phyloP scores from a whole-genome alignment of 2,113 vertebrate species.

The Crotalus viridis region DNA sequence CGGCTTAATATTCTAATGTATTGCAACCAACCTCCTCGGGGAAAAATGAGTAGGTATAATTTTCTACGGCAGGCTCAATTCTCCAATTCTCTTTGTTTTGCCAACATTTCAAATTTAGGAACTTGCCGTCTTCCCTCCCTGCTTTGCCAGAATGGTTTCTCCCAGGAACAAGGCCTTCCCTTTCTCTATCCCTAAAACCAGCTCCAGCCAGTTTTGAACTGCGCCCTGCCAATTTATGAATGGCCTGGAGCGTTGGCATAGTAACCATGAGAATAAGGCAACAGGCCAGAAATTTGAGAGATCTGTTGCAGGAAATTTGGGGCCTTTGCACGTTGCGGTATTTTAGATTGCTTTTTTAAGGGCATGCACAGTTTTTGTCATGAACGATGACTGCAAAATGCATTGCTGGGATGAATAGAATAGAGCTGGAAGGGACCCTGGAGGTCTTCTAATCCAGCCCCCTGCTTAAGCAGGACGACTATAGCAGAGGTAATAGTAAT shows the following conservation, averaged over 20 bases:
- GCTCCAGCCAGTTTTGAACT: slow-evolving; percentile 3
- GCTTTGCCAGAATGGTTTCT: slow-evolving; percentile 14
- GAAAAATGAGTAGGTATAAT: neutral
- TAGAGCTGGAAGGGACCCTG: too few relatives aligned
- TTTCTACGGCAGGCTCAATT: neutral
- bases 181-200: neutral
- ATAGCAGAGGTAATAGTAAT: too few relatives aligned
- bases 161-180: neutral
- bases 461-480: too few relatives aligned
- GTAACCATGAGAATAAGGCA: slow-evolving; percentile 8
- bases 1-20: neutral
- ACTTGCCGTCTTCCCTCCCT: neutral
- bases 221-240: neutral
- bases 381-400: neutral
- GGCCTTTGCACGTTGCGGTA: neutral
- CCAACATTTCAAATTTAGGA: neutral
- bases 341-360: neutral
- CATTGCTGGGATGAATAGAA: neutral
- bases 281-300: neutral
- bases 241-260: neutral
- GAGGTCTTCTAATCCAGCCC: too few relatives aligned
- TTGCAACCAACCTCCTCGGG: neutral
- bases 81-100: too few relatives aligned
- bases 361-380: neutral
- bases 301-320: neutral